Evolutionary conservation across 2,888 invertebrate species (phyloP).

Genomic region (Idaea biselata): DNA sequence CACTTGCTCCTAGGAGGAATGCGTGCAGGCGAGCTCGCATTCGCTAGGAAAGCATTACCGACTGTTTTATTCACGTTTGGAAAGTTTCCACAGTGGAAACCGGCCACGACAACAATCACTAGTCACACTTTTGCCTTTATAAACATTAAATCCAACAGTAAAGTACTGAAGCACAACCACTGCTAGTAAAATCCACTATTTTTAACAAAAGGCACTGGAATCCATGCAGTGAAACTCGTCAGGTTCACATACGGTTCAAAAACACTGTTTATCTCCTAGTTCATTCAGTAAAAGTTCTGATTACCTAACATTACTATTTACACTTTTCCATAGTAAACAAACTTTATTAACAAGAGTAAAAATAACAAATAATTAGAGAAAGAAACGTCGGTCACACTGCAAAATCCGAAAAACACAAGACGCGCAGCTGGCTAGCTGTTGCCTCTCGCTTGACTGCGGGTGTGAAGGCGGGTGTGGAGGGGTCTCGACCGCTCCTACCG

Average conservation of each 20-base stretch:
- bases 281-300: constrained; percentile 21
- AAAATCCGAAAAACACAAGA: constrained; percentile 78
- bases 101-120: constrained; percentile 80
- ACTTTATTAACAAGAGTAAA: constrained; percentile 51
- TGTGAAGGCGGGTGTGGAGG: constrained; percentile 57
- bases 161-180: constrained; percentile 65
- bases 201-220: constrained; percentile 76
- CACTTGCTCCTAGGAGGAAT: constrained; percentile 78
- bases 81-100: constrained; percentile 78
- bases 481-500: constrained; percentile 49
- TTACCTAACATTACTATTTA: constrained; percentile 48
- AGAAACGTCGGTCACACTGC: constrained; percentile 72
- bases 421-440: constrained; percentile 71
- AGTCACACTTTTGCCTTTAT: constrained; percentile 69
- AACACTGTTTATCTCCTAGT: constrained; percentile 45
- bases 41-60: constrained; percentile 77
- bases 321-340: constrained; percentile 48
- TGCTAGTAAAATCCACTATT: constrained; percentile 67
- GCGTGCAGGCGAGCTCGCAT: constrained; percentile 76
- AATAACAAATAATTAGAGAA: constrained; percentile 57
- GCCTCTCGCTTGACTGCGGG: constrained; percentile 71
- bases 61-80: constrained; percentile 78
- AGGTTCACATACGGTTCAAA: constrained; percentile 37
- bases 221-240: constrained; percentile 60
- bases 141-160: constrained; percentile 59